Evolutionary conservation across 2,888 invertebrate genomes (phyloP).

Genomic region (Xanthia icteritia): DNA sequence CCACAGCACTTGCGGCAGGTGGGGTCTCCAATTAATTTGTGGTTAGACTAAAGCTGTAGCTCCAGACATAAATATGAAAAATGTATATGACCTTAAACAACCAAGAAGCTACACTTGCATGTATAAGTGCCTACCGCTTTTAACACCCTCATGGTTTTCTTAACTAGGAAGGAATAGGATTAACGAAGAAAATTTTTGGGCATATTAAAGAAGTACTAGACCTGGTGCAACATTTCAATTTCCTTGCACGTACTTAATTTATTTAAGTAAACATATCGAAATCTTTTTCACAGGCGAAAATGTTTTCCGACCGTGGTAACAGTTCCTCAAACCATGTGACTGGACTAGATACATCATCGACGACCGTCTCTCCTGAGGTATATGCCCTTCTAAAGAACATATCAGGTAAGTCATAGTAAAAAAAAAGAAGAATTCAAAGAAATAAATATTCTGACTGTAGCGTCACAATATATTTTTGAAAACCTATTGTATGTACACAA

Average conservation of each 20-base stretch:
- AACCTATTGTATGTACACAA: too few species aligned
- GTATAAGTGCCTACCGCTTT: background rate
- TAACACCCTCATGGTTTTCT: background rate
- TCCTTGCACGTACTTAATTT: background rate
- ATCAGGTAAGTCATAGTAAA: slow-evolving; percentile 37
- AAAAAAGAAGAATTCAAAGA: too few species aligned
- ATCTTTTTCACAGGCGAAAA: slow-evolving; percentile 31
- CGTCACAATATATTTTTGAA: too few species aligned
- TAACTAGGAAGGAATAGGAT: background rate
- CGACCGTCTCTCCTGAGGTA: slow-evolving; percentile 26
- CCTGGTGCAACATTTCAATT: background rate
- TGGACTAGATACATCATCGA: rapidly evolving
- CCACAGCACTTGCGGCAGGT: background rate
- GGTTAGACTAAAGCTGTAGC: background rate
- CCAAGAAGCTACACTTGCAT: background rate
- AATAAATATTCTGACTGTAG: too few species aligned
- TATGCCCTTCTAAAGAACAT: slow-evolving; percentile 45
- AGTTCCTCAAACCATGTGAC: background rate
- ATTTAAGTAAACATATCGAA: background rate
- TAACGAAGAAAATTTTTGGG: background rate
- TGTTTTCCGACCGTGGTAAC: slow-evolving; percentile 39
- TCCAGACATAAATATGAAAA: background rate
- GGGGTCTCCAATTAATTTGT: background rate
- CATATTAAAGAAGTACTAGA: background rate
- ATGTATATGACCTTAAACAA: background rate